A percentile compares a stretch with the other conserved stretches of the same genome.
phyloP scores from a whole-genome alignment of 2,797 vertebrate genomes.

The Spinibarbus caldwelli region DNA sequence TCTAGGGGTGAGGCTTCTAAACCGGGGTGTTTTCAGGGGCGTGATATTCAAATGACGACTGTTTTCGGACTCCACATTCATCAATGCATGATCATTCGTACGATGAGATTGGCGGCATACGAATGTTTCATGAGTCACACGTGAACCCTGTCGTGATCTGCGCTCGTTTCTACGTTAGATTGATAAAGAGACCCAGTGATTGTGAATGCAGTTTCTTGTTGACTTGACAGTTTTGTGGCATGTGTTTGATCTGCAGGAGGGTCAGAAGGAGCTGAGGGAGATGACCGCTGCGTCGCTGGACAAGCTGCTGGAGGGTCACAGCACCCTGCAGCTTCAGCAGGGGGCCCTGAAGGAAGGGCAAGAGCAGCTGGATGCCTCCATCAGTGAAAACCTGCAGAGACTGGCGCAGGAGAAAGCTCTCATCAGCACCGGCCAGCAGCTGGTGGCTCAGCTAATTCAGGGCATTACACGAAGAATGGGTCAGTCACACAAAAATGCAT shows the following conservation, averaged over 20 bases:
- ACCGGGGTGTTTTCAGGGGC: too few relatives aligned
- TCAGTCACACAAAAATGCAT: constrained; percentile 53
- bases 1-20: too few relatives aligned
- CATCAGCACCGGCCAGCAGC: constrained; percentile 74
- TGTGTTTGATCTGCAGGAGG: constrained; percentile 68
- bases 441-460: constrained; percentile 78
- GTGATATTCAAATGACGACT: too few relatives aligned
- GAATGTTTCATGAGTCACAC: too few relatives aligned
- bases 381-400: constrained; percentile 74
- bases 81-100: too few relatives aligned
- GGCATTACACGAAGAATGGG: constrained; percentile 78
- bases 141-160: too few relatives aligned
- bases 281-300: constrained; percentile 80
- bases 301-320: constrained; percentile 78
- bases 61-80: too few relatives aligned
- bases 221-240: neutral
- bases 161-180: too few relatives aligned
- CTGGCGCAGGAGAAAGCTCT: constrained; percentile 79
- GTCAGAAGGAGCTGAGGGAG: constrained; percentile 80
- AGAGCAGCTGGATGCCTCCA: constrained; percentile 73
- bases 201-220: neutral
- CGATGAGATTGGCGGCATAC: too few relatives aligned
- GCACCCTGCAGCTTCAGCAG: constrained; percentile 74
- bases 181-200: too few relatives aligned
- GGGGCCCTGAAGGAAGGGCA: constrained; percentile 72